phyloP scores from a whole-genome alignment of 2,113 vertebrate genomes.

The Ochotona princeps region DNA sequence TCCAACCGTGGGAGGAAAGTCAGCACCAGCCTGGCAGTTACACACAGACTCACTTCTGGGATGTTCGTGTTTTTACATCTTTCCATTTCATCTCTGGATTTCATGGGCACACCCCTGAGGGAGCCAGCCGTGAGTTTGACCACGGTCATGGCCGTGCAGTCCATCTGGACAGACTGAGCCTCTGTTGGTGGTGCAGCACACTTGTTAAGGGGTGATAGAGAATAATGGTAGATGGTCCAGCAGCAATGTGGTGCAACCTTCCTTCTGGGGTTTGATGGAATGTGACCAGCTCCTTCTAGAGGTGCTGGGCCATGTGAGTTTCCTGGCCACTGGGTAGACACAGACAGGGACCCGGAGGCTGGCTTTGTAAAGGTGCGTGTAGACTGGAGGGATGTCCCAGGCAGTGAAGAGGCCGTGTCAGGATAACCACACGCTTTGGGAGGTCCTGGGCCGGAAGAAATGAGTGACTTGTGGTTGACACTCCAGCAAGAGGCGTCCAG shows the following conservation, averaged over 20 bases:
- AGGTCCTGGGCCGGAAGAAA: background rate
- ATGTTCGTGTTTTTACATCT: conserved; percentile 6
- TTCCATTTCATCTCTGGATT: background rate
- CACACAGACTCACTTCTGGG: background rate
- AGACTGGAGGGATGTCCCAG: background rate
- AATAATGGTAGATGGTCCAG: background rate
- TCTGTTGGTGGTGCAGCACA: background rate
- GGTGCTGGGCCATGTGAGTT: background rate
- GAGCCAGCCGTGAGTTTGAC: background rate
- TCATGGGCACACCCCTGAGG: background rate
- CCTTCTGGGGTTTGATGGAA: conserved; percentile 12
- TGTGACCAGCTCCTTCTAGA: background rate
- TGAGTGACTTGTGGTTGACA: background rate
- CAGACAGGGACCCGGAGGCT: background rate
- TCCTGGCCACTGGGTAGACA: background rate
- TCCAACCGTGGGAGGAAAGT: background rate
- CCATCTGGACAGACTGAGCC: background rate
- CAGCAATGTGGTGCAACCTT: background rate
- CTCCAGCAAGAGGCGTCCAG: background rate
- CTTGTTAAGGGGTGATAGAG: background rate
- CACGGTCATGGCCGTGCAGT: background rate
- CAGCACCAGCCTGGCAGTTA: background rate
- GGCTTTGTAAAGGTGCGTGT: background rate
- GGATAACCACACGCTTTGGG: background rate
- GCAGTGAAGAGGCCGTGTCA: background rate